phyloP scores from a whole-genome alignment of 37 sponge, comb jelly and placozoan genomes.

The Agelas oroides region DNA sequence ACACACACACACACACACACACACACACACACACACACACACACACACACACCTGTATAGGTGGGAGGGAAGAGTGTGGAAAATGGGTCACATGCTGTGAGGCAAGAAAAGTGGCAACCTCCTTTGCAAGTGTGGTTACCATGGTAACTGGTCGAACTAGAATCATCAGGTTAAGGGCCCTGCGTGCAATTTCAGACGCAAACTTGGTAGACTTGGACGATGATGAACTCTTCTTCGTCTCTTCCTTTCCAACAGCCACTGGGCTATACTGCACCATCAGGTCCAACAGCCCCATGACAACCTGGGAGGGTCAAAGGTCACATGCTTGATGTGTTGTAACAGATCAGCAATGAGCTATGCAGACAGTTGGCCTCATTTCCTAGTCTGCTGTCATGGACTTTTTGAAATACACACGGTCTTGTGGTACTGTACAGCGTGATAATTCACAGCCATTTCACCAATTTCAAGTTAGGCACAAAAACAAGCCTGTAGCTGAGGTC shows the following conservation, averaged over 20 bases:
- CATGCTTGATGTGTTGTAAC: not conserved
- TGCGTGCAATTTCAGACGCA: conserved; percentile 57
- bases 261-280: conserved; percentile 56
- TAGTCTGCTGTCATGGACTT: no score
- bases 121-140: conserved; percentile 83
- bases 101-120: conserved; percentile 72
- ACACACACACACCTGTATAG: conserved; percentile 45
- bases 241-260: not conserved
- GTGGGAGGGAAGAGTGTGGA: conserved; percentile 77
- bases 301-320: not conserved
- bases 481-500: no score
- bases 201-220: conserved; percentile 32
- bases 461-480: no score
- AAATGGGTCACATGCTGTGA: conserved; percentile 69
- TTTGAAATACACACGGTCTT: no score
- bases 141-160: conserved; percentile 66
- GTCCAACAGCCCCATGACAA: conserved; percentile 82
- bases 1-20: not conserved
- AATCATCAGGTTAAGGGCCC: conserved; percentile 83
- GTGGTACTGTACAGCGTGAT: no score
- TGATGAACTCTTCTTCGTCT: not conserved
- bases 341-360: not conserved
- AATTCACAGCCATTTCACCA: no score
- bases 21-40: not conserved
- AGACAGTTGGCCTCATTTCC: no score